Evolutionary conservation across 2,888 invertebrate genomes (phyloP).

Genomic region (Mayetiola destructor): DNA sequence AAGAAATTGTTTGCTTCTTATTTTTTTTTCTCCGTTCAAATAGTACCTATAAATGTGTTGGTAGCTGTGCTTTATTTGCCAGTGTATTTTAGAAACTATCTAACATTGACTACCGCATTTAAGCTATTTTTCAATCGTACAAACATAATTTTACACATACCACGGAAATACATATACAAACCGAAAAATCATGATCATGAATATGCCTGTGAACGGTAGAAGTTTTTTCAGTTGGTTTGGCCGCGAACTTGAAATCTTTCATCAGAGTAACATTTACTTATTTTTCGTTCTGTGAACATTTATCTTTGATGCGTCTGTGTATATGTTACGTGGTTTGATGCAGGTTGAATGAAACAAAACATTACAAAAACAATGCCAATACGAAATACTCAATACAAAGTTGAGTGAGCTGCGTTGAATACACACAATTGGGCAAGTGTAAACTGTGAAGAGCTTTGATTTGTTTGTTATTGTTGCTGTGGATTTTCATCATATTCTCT

Average conservation of each 20-base stretch:
- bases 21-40: background rate
- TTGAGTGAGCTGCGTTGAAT: background rate
- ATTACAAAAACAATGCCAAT: background rate
- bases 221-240: background rate
- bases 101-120: background rate
- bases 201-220: too few species aligned
- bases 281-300: too few species aligned
- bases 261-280: background rate
- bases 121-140: background rate
- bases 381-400: background rate
- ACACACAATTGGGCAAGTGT: background rate
- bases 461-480: too few species aligned
- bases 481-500: too few species aligned
- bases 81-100: background rate
- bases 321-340: background rate
- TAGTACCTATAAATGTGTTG: too few species aligned
- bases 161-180: too few species aligned
- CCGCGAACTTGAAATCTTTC: constrained; percentile 14
- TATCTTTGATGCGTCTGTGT: background rate
- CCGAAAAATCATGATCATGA: too few species aligned
- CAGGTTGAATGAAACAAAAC: background rate
- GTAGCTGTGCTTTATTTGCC: background rate
- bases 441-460: too few species aligned
- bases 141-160: background rate
- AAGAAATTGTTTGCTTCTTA: background rate